phyloP scores from a whole-genome alignment of 2,888 invertebrate genomes.

The Ischnus inquisitorius region DNA sequence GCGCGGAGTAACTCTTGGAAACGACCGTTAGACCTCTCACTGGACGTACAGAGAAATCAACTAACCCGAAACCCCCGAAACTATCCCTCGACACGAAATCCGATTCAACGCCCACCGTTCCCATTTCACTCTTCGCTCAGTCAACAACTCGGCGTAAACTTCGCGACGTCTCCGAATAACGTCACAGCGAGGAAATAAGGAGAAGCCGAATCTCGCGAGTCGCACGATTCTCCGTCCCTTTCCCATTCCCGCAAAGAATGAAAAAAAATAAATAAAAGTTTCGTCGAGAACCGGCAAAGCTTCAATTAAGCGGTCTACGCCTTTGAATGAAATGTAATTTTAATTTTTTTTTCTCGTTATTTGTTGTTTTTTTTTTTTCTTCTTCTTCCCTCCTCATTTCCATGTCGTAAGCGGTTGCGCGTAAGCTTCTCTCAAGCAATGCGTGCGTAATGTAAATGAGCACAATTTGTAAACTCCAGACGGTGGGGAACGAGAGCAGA shows the following conservation, averaged over 20 bases:
- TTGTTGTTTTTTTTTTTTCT: slow-evolving; percentile 42
- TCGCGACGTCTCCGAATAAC: slow-evolving; percentile 29
- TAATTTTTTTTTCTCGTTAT: slow-evolving; percentile 1
- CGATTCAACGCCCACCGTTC: slow-evolving; percentile 52
- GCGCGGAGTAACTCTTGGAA: slow-evolving; percentile 47
- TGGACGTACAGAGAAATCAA: slow-evolving; percentile 55
- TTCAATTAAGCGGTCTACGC: slow-evolving; percentile 54
- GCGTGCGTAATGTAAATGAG: slow-evolving; percentile 67
- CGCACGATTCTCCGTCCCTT: slow-evolving; percentile 22
- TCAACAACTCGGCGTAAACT: slow-evolving; percentile 27
- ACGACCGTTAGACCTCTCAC: slow-evolving; percentile 29
- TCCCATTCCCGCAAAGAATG: too few relatives aligned
- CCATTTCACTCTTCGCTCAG: slow-evolving; percentile 19
- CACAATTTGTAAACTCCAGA: slow-evolving; percentile 62
- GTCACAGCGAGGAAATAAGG: background rate
- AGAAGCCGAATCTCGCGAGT: slow-evolving; percentile 18
- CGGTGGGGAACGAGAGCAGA: slow-evolving; percentile 12
- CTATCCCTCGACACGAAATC: slow-evolving; percentile 52
- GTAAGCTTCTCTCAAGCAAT: slow-evolving; percentile 54
- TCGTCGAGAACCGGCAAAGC: slow-evolving; percentile 31
- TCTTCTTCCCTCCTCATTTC: slow-evolving; percentile 51
- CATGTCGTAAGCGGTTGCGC: slow-evolving; percentile 59
- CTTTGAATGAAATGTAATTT: slow-evolving; percentile 50
- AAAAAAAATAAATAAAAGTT: too few relatives aligned
- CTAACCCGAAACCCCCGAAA: slow-evolving; percentile 54